phyloP scores from a whole-genome alignment of 2,888 invertebrate genomes.

The Tuta absoluta region DNA sequence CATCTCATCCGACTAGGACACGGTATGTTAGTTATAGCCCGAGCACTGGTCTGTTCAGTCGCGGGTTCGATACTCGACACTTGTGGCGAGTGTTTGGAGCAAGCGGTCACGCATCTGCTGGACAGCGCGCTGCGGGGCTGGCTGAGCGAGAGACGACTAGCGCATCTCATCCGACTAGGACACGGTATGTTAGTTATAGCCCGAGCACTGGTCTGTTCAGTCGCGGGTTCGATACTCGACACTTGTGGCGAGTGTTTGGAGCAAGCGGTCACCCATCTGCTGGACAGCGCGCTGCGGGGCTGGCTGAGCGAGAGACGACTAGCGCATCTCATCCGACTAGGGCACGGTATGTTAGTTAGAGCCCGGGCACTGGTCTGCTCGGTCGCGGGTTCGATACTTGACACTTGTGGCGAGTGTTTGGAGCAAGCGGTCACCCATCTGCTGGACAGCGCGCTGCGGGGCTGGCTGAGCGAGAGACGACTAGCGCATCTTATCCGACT shows the following conservation, averaged over 20 bases:
- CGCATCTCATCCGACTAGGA: too few relatives aligned
- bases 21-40: too few relatives aligned
- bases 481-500: constrained; percentile 81
- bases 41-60: too few relatives aligned
- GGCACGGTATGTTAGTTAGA: constrained; percentile 79
- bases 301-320: constrained; percentile 78
- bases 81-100: too few relatives aligned
- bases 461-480: constrained; percentile 75
- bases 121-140: too few relatives aligned
- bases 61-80: too few relatives aligned
- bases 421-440: constrained; percentile 67
- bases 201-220: constrained; percentile 62
- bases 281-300: constrained; percentile 57
- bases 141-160: too few relatives aligned
- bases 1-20: too few relatives aligned
- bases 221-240: constrained; percentile 73
- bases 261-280: constrained; percentile 58
- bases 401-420: constrained; percentile 62
- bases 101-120: too few relatives aligned
- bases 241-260: constrained; percentile 71
- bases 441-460: constrained; percentile 59
- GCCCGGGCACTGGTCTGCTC: constrained; percentile 64
- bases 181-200: too few relatives aligned
- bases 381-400: constrained; percentile 73
- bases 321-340: constrained; percentile 80